Evolutionary conservation across 2,888 invertebrate species (phyloP).

Genomic region (Philereme transversata): DNA sequence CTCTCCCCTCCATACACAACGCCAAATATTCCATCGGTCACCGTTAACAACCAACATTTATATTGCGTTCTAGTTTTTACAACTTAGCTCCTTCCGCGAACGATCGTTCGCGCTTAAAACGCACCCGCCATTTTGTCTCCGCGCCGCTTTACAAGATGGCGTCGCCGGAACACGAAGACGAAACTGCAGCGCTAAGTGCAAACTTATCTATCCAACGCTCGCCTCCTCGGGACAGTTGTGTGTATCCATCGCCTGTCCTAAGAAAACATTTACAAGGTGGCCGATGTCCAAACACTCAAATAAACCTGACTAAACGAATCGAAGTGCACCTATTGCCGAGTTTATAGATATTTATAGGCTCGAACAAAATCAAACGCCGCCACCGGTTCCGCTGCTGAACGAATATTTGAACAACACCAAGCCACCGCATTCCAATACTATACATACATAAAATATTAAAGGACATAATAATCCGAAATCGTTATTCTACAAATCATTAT

Average conservation of each 20-base stretch:
- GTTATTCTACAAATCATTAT: conserved; percentile 78
- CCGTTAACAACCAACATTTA: conserved; percentile 71
- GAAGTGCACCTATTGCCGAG: conserved; percentile 33
- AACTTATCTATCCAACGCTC: conserved; percentile 77
- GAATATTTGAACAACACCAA: conserved; percentile 51
- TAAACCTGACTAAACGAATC: conserved; percentile 30
- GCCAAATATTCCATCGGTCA: conserved; percentile 75
- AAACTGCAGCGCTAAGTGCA: conserved; percentile 54
- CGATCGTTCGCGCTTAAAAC: conserved; percentile 54
- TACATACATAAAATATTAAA: conserved; percentile 76
- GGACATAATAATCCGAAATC: conserved; percentile 78
- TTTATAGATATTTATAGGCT: conserved; percentile 43
- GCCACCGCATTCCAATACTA: conserved; percentile 68
- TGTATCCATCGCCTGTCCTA: conserved; percentile 75
- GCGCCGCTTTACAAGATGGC: conserved; percentile 31
- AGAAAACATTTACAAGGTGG: conserved; percentile 68
- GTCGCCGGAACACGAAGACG: conserved; percentile 29
- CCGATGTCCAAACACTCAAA: conserved; percentile 49
- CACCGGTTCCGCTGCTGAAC: conserved; percentile 22
- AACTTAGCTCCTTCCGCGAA: conserved; percentile 67
- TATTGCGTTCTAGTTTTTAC: conserved; percentile 78
- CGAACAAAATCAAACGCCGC: conserved; percentile 41
- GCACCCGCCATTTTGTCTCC: conserved; percentile 44
- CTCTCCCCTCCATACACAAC: conserved; percentile 78
- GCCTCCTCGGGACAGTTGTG: conserved; percentile 73